phyloP scores from a whole-genome alignment of 2,888 invertebrate species.

The Hymenopus coronatus region DNA sequence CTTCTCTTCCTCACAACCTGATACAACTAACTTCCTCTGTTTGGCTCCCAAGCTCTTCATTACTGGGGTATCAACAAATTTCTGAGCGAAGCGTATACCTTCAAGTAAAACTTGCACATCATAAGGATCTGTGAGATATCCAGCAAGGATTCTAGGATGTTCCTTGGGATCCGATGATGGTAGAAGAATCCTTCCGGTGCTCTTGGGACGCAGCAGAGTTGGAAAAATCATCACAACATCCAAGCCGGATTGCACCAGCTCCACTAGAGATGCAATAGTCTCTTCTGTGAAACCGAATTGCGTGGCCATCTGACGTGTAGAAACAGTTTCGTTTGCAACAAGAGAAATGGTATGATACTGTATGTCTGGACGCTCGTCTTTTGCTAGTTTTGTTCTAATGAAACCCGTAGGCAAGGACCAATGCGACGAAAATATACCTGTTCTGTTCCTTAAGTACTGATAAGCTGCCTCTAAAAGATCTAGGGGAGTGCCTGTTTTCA shows the following conservation, averaged over 20 bases:
- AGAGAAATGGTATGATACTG: constrained; percentile 52
- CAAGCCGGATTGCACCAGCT: neutral
- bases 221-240: constrained; percentile 46
- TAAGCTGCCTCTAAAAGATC: constrained; percentile 39
- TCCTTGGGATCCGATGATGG: constrained; percentile 55
- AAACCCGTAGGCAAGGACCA: constrained; percentile 39
- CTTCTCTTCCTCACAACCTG: constrained; percentile 60
- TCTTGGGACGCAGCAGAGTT: constrained; percentile 51
- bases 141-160: constrained; percentile 59
- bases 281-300: neutral
- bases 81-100: constrained; percentile 49
- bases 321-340: constrained; percentile 42
- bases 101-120: constrained; percentile 55
- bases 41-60: constrained; percentile 46
- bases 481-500: neutral
- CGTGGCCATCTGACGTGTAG: neutral
- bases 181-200: constrained; percentile 55
- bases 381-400: constrained; percentile 39
- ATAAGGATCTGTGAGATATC: constrained; percentile 57
- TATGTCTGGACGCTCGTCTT: constrained; percentile 54
- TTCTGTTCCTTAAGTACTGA: constrained; percentile 48
- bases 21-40: constrained; percentile 58
- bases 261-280: neutral
- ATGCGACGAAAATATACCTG: constrained; percentile 48
- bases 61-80: constrained; percentile 46